A percentile compares a stretch with the other conserved stretches of the same genome.
Evolutionary conservation across 2,888 invertebrate genomes (phyloP).

Genomic region (Halocaridina rubra): DNA sequence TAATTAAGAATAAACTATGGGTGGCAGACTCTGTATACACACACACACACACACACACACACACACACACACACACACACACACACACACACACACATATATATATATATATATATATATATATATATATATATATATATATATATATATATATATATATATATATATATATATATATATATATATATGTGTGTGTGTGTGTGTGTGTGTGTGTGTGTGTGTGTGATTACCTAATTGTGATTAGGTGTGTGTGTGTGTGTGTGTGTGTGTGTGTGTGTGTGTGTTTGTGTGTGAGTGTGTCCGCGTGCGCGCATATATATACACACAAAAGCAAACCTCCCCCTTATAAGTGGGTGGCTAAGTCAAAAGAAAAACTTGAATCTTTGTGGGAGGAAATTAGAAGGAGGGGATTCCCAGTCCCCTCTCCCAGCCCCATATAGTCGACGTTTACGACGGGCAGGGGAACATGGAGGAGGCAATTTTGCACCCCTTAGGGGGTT

Average conservation of each 20-base stretch:
- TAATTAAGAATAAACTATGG: too few relatives aligned
- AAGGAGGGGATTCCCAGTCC: too few relatives aligned
- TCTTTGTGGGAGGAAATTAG: too few relatives aligned
- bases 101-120: background rate
- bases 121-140: background rate
- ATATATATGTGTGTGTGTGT: background rate
- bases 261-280: background rate
- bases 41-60: background rate
- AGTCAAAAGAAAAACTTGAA: too few relatives aligned
- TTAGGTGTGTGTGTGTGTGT: background rate
- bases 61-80: background rate
- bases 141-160: background rate
- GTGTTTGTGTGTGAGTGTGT: background rate
- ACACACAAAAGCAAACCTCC: background rate
- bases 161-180: background rate
- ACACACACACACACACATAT: background rate
- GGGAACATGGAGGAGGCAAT: too few relatives aligned
- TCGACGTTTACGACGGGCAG: too few relatives aligned
- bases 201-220: conserved; percentile 3
- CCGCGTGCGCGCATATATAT: background rate
- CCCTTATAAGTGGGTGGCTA: background rate
- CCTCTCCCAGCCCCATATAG: too few relatives aligned
- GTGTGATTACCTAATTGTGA: background rate
- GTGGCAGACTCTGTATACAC: too few relatives aligned
- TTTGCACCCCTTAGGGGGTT: too few relatives aligned